phyloP scores from a whole-genome alignment of 1,140 invertebrate genomes.

The Calycopis cecrops region DNA sequence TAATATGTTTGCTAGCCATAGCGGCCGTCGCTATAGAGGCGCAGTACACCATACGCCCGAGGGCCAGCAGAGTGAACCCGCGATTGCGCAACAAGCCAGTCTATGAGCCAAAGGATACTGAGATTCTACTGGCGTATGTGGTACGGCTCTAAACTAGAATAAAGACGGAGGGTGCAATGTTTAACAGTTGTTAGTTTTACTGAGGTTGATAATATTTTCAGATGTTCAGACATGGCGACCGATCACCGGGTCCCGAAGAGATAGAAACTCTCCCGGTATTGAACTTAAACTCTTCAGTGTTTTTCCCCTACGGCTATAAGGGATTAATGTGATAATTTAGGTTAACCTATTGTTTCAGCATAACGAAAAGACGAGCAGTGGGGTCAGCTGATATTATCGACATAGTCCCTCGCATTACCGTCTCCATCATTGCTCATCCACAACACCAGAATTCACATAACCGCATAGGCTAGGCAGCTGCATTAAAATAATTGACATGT shows the following conservation, averaged over 20 bases:
- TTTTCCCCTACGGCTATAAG: constrained; percentile 81
- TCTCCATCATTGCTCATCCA: too few relatives aligned
- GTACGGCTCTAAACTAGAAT: not conserved
- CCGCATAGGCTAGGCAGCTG: too few relatives aligned
- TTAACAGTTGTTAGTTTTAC: not conserved
- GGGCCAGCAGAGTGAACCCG: not conserved
- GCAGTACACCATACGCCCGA: not conserved
- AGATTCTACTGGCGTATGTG: not conserved
- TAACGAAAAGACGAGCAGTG: too few relatives aligned
- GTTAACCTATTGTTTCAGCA: too few relatives aligned
- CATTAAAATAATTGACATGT: too few relatives aligned
- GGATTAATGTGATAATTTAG: too few relatives aligned
- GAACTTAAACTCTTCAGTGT: constrained; percentile 75
- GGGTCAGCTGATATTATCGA: too few relatives aligned
- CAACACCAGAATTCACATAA: too few relatives aligned
- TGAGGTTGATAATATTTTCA: constrained; percentile 34
- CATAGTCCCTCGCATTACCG: too few relatives aligned
- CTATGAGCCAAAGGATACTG: not conserved
- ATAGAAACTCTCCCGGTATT: constrained; percentile 79
- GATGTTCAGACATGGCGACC: constrained; percentile 86
- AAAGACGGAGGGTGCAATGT: too few relatives aligned
- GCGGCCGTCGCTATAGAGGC: not conserved
- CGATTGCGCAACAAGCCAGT: not conserved
- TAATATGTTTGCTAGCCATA: not conserved
- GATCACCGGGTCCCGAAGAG: constrained; percentile 79